Evolutionary conservation across 2,797 vertebrate species (phyloP).

Genomic region (Scleropages formosus): DNA sequence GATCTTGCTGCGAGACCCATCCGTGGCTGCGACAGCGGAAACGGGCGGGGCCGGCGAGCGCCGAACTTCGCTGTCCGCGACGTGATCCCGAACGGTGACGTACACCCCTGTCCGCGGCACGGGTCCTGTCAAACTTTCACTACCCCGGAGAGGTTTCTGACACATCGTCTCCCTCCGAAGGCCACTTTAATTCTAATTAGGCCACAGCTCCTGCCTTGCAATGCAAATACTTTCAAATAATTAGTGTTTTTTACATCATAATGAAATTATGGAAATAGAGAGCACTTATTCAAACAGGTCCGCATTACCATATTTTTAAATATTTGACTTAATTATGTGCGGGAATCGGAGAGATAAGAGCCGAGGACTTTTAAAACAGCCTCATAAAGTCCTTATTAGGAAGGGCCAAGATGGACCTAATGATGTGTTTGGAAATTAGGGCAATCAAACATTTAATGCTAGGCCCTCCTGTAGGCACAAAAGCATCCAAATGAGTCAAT

Average conservation of each 20-base stretch:
- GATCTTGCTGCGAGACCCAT: not conserved
- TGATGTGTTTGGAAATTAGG: conserved; percentile 98
- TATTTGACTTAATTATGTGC: conserved; percentile 99
- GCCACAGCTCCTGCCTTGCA: conserved; percentile 85
- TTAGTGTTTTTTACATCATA: conserved; percentile 98
- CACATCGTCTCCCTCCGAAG: conserved; percentile 62
- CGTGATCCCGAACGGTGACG: too few relatives aligned
- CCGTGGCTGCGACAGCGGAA: not conserved
- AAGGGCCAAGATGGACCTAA: conserved; percentile 93
- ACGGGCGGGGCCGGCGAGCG: not conserved
- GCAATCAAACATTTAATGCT: conserved; percentile 99
- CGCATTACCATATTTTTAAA: conserved; percentile 97
- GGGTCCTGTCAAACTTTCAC: not conserved
- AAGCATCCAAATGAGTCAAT: conserved; percentile 99
- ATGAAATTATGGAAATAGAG: conserved; percentile 93
- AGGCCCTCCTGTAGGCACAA: conserved; percentile 95
- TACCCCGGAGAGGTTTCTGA: conserved; percentile 24
- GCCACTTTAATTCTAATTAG: conserved; percentile 95
- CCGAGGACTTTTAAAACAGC: conserved; percentile 87
- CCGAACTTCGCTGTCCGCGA: not conserved
- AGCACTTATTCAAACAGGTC: conserved; percentile 88
- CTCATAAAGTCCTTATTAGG: conserved; percentile 99
- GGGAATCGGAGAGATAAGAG: conserved; percentile 84
- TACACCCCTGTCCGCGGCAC: not conserved
- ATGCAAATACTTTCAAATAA: conserved; percentile 88